Conservation (phyloP, 2,797 vertebrate species). For the Tachyglossus aculeatus region DNA sequence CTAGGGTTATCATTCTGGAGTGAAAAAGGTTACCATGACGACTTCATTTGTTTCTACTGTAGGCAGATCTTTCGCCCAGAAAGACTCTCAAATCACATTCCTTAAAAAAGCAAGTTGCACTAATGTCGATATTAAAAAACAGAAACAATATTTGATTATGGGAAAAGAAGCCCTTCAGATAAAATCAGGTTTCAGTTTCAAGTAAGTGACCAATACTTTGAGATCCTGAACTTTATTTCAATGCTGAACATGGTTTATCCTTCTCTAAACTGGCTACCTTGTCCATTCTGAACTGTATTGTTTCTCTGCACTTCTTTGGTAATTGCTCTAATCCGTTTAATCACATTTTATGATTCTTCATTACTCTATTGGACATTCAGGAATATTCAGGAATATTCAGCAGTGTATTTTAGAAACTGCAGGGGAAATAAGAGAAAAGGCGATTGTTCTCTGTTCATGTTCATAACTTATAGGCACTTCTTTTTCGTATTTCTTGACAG, state of each 20-base stretch:
- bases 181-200: conserved; percentile 62
- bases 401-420: background rate
- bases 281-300: background rate
- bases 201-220: conserved; percentile 59
- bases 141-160: conserved; percentile 85
- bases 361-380: background rate
- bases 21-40: background rate
- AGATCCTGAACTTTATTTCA: background rate
- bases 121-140: conserved; percentile 70
- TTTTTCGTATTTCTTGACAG: conserved; percentile 69
- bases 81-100: conserved; percentile 77
- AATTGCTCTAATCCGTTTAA: background rate
- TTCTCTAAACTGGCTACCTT: background rate
- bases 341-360: background rate
- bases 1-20: background rate
- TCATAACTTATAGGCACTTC: background rate
- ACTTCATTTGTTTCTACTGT: background rate
- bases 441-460: background rate
- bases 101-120: conserved; percentile 85
- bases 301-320: background rate
- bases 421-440: background rate
- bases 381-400: background rate
- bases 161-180: conserved; percentile 84
- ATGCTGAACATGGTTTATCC: background rate
- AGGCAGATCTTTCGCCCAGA: conserved; percentile 76